phyloP scores from a whole-genome alignment of 2,113 vertebrate genomes.

The Speoplatyrhinus poulsoni region DNA sequence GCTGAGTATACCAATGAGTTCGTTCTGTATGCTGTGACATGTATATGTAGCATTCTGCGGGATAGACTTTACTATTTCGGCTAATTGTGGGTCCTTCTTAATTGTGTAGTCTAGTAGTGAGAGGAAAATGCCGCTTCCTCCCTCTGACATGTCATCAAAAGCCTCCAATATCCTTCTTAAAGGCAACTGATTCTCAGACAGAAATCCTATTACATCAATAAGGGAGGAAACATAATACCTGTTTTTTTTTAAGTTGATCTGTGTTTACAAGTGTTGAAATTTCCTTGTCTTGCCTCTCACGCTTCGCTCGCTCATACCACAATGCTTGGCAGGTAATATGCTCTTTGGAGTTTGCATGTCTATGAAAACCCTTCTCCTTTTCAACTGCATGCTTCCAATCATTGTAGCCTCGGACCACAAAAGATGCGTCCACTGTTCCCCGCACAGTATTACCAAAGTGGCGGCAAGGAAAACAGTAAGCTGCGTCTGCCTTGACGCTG shows the following conservation, averaged over 20 bases:
- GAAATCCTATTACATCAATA: constrained; percentile 4
- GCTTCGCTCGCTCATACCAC: not conserved
- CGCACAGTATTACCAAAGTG: not conserved
- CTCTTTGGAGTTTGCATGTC: not conserved
- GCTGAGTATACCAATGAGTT: not conserved
- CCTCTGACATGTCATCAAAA: constrained; percentile 8
- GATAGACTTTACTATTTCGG: not conserved
- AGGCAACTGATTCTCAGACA: constrained; percentile 2
- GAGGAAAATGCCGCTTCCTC: not conserved
- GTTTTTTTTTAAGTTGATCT: not conserved
- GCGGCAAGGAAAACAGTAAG: not conserved
- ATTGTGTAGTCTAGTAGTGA: constrained; percentile 1
- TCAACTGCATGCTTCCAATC: constrained; percentile 9
- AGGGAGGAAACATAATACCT: not conserved
- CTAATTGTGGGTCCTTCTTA: constrained; percentile 5
- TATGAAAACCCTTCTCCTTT: constrained; percentile 2
- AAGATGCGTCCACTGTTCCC: not conserved
- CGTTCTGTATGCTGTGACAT: constrained; percentile 4
- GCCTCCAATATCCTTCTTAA: not conserved
- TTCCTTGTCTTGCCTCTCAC: not conserved
- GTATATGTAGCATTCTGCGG: constrained; percentile 5
- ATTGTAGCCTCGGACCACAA: not conserved
- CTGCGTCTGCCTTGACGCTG: not conserved
- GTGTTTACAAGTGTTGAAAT: constrained; percentile 8
- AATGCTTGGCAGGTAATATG: not conserved